phyloP scores from a whole-genome alignment of 2,888 invertebrate species.

The Drosophila dives region DNA sequence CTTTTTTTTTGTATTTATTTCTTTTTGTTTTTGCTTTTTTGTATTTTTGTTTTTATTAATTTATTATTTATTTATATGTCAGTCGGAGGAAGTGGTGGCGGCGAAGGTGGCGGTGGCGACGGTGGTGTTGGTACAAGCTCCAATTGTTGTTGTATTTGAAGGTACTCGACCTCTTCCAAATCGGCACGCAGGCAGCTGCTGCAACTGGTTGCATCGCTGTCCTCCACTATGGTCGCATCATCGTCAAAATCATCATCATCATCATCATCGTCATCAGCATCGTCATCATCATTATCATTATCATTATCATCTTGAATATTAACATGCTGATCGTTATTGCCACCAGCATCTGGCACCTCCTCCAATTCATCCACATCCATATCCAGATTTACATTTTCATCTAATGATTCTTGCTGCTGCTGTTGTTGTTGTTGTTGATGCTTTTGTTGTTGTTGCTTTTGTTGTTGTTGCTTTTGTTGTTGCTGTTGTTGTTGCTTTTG shows the following conservation, averaged over 20 bases:
- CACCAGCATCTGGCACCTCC: background rate
- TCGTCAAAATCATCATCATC: slow-evolving; percentile 54
- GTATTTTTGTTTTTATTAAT: background rate
- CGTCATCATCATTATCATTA: slow-evolving; percentile 1
- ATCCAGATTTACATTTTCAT: slow-evolving; percentile 23
- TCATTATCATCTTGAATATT: background rate
- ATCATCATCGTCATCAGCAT: slow-evolving; percentile 9
- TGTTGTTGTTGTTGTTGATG: slow-evolving; percentile 7
- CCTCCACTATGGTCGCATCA: slow-evolving; percentile 68
- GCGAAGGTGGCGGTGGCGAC: slow-evolving; percentile 22
- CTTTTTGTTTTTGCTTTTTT: background rate
- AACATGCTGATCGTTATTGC: slow-evolving; percentile 2
- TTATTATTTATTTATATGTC: slow-evolving; percentile 22
- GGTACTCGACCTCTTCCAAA: slow-evolving; percentile 49
- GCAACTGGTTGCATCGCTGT: slow-evolving; percentile 72
- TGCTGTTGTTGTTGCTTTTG: slow-evolving; percentile 22
- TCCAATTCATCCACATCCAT: slow-evolving; percentile 18
- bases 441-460: slow-evolving; percentile 6
- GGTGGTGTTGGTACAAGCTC: slow-evolving; percentile 21
- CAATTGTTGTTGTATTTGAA: slow-evolving; percentile 28
- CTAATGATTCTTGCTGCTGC: slow-evolving; percentile 11
- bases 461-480: slow-evolving; percentile 8
- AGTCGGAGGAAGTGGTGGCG: slow-evolving; percentile 30
- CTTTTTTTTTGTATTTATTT: background rate
- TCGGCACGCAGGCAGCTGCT: slow-evolving; percentile 69